Evolutionary conservation across 2,888 invertebrate species (phyloP).

Genomic region (Meliscaeva auricollis): DNA sequence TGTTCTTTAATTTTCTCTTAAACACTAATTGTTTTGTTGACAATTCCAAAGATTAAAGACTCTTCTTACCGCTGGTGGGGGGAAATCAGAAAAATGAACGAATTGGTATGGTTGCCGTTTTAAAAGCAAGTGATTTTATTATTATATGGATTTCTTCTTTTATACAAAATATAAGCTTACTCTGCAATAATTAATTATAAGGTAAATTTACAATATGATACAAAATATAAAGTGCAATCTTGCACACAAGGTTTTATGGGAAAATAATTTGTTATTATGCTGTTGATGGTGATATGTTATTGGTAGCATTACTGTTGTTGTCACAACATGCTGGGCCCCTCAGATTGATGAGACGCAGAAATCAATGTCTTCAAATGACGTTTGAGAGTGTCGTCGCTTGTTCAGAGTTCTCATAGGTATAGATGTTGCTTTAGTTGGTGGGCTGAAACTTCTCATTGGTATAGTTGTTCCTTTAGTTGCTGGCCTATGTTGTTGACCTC

Average conservation of each 20-base stretch:
- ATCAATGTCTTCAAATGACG: background rate
- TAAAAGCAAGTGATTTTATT: background rate
- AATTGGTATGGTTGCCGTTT: no score
- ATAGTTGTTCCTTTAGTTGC: no score
- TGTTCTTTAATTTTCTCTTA: constrained; percentile 1
- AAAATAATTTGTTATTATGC: background rate
- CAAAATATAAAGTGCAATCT: background rate
- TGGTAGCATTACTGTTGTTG: background rate
- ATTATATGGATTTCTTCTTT: no score
- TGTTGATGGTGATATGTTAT: background rate
- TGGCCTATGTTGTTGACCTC: no score
- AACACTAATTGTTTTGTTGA: background rate
- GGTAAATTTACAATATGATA: background rate
- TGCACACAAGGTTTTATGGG: background rate
- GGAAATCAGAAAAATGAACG: background rate
- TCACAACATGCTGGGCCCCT: constrained; percentile 8
- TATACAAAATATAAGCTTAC: no score
- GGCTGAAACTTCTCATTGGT: no score
- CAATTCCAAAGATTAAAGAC: no score
- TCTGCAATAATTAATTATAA: no score
- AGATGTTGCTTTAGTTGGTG: background rate
- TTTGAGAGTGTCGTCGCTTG: background rate
- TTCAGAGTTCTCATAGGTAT: background rate
- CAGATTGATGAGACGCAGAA: background rate
- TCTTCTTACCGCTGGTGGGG: background rate